Percentiles rank a stretch among this genome's conserved stretches.
Evolutionary conservation across 2,113 vertebrate species (phyloP).

Genomic region (Proteles cristata): DNA sequence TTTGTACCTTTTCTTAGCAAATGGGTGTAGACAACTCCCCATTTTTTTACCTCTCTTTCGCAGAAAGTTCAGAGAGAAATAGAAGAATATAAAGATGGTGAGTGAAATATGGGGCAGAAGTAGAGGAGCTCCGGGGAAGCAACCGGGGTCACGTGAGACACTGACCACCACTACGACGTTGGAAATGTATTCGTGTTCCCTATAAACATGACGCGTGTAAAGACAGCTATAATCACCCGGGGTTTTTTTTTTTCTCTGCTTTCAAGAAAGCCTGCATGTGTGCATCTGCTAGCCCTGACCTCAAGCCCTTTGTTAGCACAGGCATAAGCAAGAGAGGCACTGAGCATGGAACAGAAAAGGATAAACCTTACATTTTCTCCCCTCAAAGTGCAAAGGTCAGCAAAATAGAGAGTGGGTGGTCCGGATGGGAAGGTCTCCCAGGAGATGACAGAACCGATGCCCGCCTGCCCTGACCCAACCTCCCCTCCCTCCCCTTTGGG

Average conservation of each 20-base stretch:
- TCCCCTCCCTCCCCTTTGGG: not conserved
- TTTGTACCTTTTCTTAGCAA: not conserved
- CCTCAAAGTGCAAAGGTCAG: not conserved
- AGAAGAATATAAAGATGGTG: not conserved
- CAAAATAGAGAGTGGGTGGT: not conserved
- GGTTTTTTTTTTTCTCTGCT: not conserved
- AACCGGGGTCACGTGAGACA: not conserved
- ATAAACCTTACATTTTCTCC: not conserved
- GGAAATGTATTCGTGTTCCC: not conserved
- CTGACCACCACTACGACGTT: not conserved
- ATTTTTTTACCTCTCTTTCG: not conserved
- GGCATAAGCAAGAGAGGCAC: not conserved
- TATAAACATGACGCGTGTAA: not conserved
- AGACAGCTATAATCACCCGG: not conserved
- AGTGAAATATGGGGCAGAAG: not conserved
- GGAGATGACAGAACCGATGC: not conserved
- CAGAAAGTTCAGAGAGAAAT: not conserved
- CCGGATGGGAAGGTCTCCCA: not conserved
- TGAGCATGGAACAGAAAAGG: not conserved
- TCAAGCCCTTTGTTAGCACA: not conserved
- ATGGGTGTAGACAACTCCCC: not conserved
- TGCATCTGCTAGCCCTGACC: not conserved
- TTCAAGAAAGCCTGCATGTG: not conserved
- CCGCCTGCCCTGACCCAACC: not conserved
- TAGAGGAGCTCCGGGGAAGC: not conserved